Evolutionary conservation across 2,113 vertebrate species (phyloP).

Genomic region (Rhinoptilus africanus): DNA sequence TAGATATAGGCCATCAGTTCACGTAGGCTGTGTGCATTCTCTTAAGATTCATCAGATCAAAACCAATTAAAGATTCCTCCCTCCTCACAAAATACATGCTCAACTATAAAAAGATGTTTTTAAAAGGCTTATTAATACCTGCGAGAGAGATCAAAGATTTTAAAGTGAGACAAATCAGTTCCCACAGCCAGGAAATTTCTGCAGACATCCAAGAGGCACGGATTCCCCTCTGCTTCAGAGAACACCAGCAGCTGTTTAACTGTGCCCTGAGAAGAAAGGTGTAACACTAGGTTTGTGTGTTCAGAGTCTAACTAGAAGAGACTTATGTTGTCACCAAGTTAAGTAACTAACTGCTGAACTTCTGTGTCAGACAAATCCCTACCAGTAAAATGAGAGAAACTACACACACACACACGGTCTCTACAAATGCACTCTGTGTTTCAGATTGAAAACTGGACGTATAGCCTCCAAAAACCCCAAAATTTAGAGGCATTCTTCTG

Average conservation of each 20-base stretch:
- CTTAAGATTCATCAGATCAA: not conserved
- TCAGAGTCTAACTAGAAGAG: not conserved
- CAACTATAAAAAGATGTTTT: not conserved
- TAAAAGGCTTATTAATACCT: constrained; percentile 75
- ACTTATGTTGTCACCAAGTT: not conserved
- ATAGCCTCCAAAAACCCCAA: not conserved
- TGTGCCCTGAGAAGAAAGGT: constrained; percentile 80
- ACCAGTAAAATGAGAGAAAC: not conserved
- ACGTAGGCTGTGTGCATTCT: not conserved
- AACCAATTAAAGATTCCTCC: not conserved
- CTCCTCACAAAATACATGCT: not conserved
- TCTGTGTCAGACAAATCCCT: not conserved
- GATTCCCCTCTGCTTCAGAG: constrained; percentile 88
- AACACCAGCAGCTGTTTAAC: constrained; percentile 93
- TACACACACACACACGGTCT: not conserved
- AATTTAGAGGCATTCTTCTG: not conserved
- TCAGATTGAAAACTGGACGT: not conserved
- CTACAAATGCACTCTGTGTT: not conserved
- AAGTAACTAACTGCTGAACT: not conserved
- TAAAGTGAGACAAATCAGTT: constrained; percentile 87
- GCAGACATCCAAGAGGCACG: constrained; percentile 84
- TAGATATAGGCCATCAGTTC: not conserved
- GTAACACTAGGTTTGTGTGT: not conserved
- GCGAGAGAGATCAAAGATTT: constrained; percentile 92
- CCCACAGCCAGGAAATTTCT: constrained; percentile 89